Evolutionary conservation across 1,140 invertebrate genomes (phyloP).

Genomic region (Ladona fulva): DNA sequence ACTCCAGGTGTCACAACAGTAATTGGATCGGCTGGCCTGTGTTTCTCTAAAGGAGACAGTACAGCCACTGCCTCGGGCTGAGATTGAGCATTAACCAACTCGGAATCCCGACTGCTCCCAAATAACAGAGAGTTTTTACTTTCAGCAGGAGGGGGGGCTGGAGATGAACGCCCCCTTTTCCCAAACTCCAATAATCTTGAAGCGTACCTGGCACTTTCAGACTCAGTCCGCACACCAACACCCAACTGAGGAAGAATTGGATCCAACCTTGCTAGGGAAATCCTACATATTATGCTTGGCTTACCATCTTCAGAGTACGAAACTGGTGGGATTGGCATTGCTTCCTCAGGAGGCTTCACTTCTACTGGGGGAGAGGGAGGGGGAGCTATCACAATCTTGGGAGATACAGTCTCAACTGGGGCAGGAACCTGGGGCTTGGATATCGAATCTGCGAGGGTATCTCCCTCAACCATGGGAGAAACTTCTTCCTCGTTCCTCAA

Average conservation of each 20-base stretch:
- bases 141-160: not conserved
- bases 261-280: conserved; percentile 35
- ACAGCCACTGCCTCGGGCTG: not conserved
- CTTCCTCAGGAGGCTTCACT: not conserved
- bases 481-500: not conserved
- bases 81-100: not conserved
- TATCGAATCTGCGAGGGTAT: not conserved
- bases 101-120: not conserved
- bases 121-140: not conserved
- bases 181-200: not conserved
- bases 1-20: not conserved
- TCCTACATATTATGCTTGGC: conserved; percentile 35
- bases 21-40: not conserved
- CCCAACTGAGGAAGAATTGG: conserved; percentile 14
- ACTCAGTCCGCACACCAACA: conserved; percentile 17
- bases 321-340: conserved; percentile 26
- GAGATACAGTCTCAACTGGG: not conserved
- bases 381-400: not conserved
- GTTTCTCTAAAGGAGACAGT: not conserved
- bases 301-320: conserved; percentile 30
- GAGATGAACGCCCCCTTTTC: not conserved
- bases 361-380: not conserved
- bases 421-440: not conserved
- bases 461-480: not conserved
- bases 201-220: conserved; percentile 13